phyloP scores from a whole-genome alignment of 2,888 invertebrate genomes.

The Malacosoma neustria region DNA sequence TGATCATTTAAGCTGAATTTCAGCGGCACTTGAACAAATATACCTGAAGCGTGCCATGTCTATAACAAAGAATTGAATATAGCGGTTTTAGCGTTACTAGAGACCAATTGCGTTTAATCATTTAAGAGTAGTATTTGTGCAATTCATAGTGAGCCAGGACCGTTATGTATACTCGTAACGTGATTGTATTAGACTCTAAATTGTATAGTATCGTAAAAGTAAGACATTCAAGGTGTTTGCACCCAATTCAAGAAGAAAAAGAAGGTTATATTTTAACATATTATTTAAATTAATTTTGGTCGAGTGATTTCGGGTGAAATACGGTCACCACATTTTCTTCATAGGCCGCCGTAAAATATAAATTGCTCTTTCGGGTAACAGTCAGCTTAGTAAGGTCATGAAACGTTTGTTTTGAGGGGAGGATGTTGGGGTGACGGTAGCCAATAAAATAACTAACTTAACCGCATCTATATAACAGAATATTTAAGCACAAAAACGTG shows the following conservation, averaged over 20 bases:
- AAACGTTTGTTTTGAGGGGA: too few species aligned
- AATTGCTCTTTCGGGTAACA: too few species aligned
- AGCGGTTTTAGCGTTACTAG: conserved; percentile 8
- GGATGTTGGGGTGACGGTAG: too few species aligned
- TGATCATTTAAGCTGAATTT: conserved; percentile 35
- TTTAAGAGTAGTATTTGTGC: not conserved
- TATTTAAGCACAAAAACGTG: too few species aligned
- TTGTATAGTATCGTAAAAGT: conserved; percentile 54
- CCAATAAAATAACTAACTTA: too few species aligned
- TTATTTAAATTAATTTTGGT: too few species aligned
- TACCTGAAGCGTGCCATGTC: conserved; percentile 45
- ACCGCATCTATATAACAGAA: too few species aligned
- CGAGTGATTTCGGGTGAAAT: too few species aligned
- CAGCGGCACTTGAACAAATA: conserved; percentile 56
- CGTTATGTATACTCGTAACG: conserved; percentile 44
- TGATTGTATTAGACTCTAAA: conserved; percentile 43
- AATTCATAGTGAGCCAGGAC: not conserved
- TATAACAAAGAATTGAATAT: conserved; percentile 20
- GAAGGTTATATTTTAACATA: conserved; percentile 35
- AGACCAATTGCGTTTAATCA: not conserved
- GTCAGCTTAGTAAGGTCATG: too few species aligned
- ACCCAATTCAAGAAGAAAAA: conserved; percentile 53
- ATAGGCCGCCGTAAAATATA: too few species aligned
- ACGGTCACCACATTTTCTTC: too few species aligned
- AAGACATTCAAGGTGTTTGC: conserved; percentile 48